phyloP scores from a whole-genome alignment of 2,888 invertebrate genomes.

The Caenorhabditis sp. region DNA sequence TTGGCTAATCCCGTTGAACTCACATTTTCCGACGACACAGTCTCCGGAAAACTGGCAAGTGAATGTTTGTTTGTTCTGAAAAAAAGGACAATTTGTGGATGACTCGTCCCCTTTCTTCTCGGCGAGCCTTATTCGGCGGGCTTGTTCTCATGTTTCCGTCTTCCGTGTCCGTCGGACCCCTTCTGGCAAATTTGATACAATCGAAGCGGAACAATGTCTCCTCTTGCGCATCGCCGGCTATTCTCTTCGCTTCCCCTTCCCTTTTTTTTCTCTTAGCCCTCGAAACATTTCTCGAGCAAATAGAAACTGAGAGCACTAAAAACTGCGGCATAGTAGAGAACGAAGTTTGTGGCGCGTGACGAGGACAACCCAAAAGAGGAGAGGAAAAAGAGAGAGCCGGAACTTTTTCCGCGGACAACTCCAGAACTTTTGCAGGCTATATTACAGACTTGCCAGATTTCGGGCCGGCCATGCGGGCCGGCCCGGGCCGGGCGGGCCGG shows the following conservation, averaged over 20 bases:
- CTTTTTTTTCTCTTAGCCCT: conserved; percentile 21
- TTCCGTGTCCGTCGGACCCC: conserved; percentile 43
- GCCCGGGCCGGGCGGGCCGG: too few species aligned
- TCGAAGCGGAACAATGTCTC: conserved; percentile 38
- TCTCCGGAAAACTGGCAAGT: conserved; percentile 70
- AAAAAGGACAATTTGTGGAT: conserved; percentile 13
- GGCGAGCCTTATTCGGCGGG: background rate
- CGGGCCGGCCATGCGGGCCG: too few species aligned
- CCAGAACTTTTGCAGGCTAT: conserved; percentile 15
- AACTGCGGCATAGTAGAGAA: conserved; percentile 6
- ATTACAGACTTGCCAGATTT: too few species aligned
- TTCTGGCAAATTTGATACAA: conserved; percentile 55
- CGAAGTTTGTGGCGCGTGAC: conserved; percentile 18
- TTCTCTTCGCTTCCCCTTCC: conserved; percentile 15
- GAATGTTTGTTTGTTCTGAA: conserved; percentile 74
- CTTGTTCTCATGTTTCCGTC: conserved; percentile 28
- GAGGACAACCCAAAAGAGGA: background rate
- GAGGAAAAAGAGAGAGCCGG: conserved; percentile 13
- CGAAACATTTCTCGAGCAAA: conserved; percentile 52
- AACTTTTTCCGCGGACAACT: conserved; percentile 19
- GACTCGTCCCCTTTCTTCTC: conserved; percentile 4
- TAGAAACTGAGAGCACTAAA: conserved; percentile 51
- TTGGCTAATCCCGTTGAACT: conserved; percentile 25
- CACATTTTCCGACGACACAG: conserved; percentile 71
- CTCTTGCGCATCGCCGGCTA: conserved; percentile 41